These are phyloP conservation scores for Drosophila subobscura DNA, from an alignment of 1,140 invertebrate genomes.

Conservation along the genomic window DNA sequence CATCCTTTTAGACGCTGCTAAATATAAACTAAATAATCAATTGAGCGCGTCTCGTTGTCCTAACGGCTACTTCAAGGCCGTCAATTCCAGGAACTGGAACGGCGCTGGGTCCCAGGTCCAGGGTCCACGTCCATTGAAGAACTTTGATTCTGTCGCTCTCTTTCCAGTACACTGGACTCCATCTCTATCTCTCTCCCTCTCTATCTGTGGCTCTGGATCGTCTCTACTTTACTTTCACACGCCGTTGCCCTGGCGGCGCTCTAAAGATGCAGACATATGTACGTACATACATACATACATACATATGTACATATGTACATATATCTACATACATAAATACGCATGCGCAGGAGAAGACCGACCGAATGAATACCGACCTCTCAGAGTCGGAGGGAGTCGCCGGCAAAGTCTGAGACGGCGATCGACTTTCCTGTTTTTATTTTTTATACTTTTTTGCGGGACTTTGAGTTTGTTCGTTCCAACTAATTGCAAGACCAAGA, in stretches of 20 bases:
- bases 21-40: conserved; percentile 80
- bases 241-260: conserved; percentile 39
- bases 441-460: conserved; percentile 20
- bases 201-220: conserved; percentile 27
- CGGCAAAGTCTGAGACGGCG: conserved; percentile 16
- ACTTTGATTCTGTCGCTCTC: conserved; percentile 56
- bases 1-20: conserved; percentile 75
- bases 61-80: conserved; percentile 78
- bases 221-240: conserved; percentile 65
- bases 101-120: conserved; percentile 6
- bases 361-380: not conserved
- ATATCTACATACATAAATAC: not conserved
- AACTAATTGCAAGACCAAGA: conserved; percentile 60
- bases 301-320: conserved; percentile 12
- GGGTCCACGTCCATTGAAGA: conserved; percentile 62
- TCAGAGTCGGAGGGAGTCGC: too few relatives aligned
- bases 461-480: conserved; percentile 48
- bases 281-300: conserved; percentile 10
- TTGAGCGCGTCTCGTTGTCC: conserved; percentile 69
- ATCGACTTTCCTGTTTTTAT: conserved; percentile 56
- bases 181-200: conserved; percentile 23
- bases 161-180: conserved; percentile 2
- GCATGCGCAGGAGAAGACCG: conserved; percentile 5
- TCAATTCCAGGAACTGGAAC: conserved; percentile 67
- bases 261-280: conserved; percentile 25